These are phyloP conservation scores for Tachuris rubrigastra DNA, from an alignment of 2,113 vertebrate genomes.

Conservation along the genomic window DNA sequence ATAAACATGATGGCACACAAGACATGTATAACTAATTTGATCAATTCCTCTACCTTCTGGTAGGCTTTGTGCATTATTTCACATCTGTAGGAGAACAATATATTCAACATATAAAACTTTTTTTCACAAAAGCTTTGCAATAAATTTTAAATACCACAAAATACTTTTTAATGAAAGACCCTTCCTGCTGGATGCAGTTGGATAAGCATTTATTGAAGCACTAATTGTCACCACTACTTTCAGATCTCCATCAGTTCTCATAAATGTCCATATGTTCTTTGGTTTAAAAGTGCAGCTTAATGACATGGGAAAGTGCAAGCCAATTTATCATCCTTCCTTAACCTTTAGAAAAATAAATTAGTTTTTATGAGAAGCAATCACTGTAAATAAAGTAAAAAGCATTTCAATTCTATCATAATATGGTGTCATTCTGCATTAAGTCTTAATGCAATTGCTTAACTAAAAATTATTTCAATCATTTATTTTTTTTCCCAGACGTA, in stretches of 20 bases:
- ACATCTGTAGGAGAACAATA: background rate
- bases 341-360: slow-evolving; percentile 63
- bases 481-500: background rate
- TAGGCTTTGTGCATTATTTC: background rate
- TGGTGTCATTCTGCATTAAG: background rate
- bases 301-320: slow-evolving; percentile 79
- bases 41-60: background rate
- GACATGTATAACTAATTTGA: background rate
- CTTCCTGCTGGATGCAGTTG: slow-evolving; percentile 63
- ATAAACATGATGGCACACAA: background rate
- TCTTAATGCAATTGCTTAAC: background rate
- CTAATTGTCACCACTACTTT: slow-evolving; percentile 78
- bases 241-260: slow-evolving; percentile 59
- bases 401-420: slow-evolving; percentile 28
- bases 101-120: background rate
- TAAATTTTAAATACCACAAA: slow-evolving; percentile 25
- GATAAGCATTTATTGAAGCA: slow-evolving; percentile 76
- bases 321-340: slow-evolving; percentile 80
- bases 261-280: slow-evolving; percentile 72
- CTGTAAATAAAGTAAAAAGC: slow-evolving; percentile 46
- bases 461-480: background rate
- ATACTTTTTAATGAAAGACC: slow-evolving; percentile 38
- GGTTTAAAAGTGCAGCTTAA: slow-evolving; percentile 78
- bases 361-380: slow-evolving; percentile 51
- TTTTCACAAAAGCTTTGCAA: background rate